Percentiles rank a stretch among this genome's conserved stretches.
phyloP scores from a whole-genome alignment of 92 coral and sea anemone genomes.

The Epizoanthus fatuus region DNA sequence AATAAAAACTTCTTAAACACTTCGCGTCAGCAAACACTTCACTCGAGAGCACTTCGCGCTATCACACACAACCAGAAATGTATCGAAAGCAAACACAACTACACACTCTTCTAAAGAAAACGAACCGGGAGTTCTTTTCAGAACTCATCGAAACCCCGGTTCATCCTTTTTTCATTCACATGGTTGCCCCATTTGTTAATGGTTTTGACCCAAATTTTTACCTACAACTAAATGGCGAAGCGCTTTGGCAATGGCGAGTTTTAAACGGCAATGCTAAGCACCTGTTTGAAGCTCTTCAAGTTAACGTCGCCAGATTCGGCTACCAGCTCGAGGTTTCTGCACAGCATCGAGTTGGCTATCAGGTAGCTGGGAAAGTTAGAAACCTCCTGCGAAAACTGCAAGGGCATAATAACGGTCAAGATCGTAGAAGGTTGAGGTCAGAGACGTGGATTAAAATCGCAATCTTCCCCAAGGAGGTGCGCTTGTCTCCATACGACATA shows the following conservation, averaged over 20 bases:
- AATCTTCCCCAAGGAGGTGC: not conserved
- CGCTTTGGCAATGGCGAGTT: not conserved
- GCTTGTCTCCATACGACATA: slow-evolving; percentile 12
- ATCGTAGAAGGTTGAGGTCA: not conserved
- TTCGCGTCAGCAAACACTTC: slow-evolving; percentile 22
- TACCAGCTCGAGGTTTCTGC: not conserved
- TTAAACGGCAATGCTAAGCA: not conserved
- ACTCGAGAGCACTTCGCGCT: not conserved
- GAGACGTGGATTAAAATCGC: slow-evolving; percentile 1
- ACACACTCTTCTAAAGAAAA: too few relatives aligned
- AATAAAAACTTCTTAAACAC: slow-evolving; percentile 13
- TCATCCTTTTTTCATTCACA: not conserved
- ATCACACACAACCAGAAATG: too few relatives aligned
- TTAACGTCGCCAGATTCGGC: not conserved
- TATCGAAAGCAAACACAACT: too few relatives aligned
- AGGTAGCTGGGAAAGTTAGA: not conserved
- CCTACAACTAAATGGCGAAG: not conserved
- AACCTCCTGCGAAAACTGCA: too few relatives aligned
- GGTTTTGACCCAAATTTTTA: not conserved
- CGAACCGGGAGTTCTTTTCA: too few relatives aligned
- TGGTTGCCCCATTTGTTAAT: not conserved
- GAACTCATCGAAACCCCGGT: slow-evolving; percentile 1
- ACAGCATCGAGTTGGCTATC: not conserved
- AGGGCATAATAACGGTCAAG: too few relatives aligned
- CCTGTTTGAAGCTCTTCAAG: not conserved